Evolutionary conservation across 2,797 vertebrate species (phyloP).

Genomic region (Rhabdophis nuchalis): DNA sequence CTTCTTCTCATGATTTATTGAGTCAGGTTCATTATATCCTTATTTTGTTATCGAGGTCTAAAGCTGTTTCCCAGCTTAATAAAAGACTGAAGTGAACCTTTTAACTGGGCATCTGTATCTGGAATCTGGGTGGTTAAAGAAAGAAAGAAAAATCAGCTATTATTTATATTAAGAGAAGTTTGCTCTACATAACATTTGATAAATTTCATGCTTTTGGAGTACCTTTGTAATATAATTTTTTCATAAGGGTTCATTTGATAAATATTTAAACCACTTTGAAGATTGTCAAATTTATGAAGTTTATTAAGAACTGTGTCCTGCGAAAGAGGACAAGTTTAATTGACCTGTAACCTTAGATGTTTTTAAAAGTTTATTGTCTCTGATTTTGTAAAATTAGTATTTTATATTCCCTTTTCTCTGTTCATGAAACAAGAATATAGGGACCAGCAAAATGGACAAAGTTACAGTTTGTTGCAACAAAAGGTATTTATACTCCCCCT

Average conservation of each 20-base stretch:
- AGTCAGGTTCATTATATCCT: background rate
- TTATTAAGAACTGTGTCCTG: constrained; percentile 32
- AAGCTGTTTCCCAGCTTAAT: background rate
- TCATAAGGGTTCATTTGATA: constrained; percentile 41
- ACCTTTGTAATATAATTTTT: constrained; percentile 41
- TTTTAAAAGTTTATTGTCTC: background rate
- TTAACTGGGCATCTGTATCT: constrained; percentile 28
- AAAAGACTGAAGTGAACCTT: background rate
- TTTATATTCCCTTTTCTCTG: constrained; percentile 29
- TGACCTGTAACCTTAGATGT: constrained; percentile 31
- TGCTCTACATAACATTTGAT: constrained; percentile 21
- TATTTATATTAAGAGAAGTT: constrained; percentile 30
- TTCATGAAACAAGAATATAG: background rate
- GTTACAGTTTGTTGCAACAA: constrained; percentile 35
- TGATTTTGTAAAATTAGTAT: constrained; percentile 20
- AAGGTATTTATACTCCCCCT: constrained; percentile 28
- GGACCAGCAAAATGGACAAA: constrained; percentile 7
- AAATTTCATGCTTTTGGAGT: constrained; percentile 40
- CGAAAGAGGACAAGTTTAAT: background rate
- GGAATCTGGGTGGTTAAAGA: constrained; percentile 19
- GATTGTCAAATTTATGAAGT: constrained; percentile 38
- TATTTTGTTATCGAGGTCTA: background rate
- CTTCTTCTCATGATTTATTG: background rate
- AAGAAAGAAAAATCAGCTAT: constrained; percentile 6
- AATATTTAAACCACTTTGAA: constrained; percentile 47